A percentile compares a stretch with the other conserved stretches of the same genome.
Evolutionary conservation across 2,113 vertebrate genomes (phyloP).

Genomic region (Brienomyrus longianalis): DNA sequence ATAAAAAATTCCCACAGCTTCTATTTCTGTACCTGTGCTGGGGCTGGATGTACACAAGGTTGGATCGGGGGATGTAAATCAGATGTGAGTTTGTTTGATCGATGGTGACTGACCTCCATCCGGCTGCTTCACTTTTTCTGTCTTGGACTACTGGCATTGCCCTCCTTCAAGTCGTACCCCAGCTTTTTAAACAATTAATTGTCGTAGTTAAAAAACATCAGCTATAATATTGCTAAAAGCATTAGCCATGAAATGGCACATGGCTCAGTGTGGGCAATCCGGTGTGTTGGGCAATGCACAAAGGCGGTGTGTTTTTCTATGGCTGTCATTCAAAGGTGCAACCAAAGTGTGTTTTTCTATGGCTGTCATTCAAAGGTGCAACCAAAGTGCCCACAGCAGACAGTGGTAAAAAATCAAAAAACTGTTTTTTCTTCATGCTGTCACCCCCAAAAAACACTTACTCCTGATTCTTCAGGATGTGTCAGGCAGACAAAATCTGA

Average conservation of each 20-base stretch:
- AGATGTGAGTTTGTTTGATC: slow-evolving; percentile 19
- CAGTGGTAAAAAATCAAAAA: neutral
- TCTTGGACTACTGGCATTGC: neutral
- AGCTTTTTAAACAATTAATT: neutral
- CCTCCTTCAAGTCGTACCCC: neutral
- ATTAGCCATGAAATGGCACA: neutral
- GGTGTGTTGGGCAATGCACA: neutral
- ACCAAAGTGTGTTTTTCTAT: neutral
- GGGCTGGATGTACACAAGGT: neutral
- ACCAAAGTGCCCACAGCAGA: neutral
- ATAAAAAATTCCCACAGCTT: neutral
- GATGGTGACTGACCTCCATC: neutral
- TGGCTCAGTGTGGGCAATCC: neutral
- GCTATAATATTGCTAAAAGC: neutral
- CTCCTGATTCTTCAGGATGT: neutral
- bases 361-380: neutral
- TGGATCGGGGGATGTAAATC: slow-evolving; percentile 20
- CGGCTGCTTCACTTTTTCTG: neutral
- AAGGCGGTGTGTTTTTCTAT: neutral
- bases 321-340: neutral
- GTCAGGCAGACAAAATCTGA: neutral
- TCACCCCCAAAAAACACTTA: neutral
- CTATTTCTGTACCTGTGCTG: neutral
- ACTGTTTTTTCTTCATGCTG: neutral
- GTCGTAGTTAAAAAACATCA: neutral